Evolutionary conservation across 2,113 vertebrate genomes (phyloP).

Genomic region (Murina feae): DNA sequence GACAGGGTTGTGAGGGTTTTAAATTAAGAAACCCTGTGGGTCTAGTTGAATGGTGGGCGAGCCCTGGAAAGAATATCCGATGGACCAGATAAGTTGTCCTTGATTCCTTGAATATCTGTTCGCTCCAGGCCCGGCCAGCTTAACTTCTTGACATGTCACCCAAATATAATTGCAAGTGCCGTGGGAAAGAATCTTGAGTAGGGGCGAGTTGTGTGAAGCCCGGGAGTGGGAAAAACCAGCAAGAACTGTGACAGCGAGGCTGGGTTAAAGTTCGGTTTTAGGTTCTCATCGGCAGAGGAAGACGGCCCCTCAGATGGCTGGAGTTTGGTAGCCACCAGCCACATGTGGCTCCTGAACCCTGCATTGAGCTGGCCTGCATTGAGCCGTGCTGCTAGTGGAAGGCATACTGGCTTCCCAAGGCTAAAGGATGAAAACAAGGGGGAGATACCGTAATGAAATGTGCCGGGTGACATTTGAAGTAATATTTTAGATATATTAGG

Average conservation of each 20-base stretch:
- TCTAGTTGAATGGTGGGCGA: neutral
- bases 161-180: constrained; percentile 26
- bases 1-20: neutral
- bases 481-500: neutral
- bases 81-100: constrained; percentile 18
- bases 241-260: neutral
- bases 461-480: neutral
- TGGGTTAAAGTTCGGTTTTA: neutral
- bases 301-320: neutral
- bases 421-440: neutral
- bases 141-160: constrained; percentile 51
- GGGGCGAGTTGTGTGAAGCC: neutral
- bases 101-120: constrained; percentile 31
- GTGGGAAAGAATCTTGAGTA: constrained; percentile 41
- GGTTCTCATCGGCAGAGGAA: neutral
- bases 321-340: neutral
- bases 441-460: neutral
- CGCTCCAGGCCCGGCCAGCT: constrained; percentile 5
- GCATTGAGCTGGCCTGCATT: accelerated
- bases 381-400: neutral
- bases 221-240: neutral
- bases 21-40: constrained; percentile 23
- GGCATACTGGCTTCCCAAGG: neutral
- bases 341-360: accelerated
- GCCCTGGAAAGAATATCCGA: constrained; percentile 4